Base-by-base conservation (phyloP, 2,113 vertebrate species). In the Monarcha castaneiventris region DNA sequence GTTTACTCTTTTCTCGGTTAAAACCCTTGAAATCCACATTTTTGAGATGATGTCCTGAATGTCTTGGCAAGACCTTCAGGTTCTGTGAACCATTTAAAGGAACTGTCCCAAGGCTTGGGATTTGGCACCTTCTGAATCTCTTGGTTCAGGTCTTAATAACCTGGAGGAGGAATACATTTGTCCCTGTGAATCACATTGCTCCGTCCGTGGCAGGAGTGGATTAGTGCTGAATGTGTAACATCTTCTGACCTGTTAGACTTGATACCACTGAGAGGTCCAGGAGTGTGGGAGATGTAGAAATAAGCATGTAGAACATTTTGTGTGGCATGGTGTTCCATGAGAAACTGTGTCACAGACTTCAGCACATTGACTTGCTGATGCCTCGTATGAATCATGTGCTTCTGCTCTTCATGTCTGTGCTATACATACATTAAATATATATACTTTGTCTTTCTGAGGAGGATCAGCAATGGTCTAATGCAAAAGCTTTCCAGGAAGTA, bases 381-480 rank as follows among this genome's bases (percentile, higher is more conserved):
- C 71, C 66, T 94, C 5, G 6, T 77, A 16, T 94, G 92, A 96
- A 56, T 95, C 66, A 68, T 75, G 51, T 87, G 66, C 61, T 95
- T 94, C 71, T 85, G 51, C 72, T 89, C 35, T 87, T 80, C 94
- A 2, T 92, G 55, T 95, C 82, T 92, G 90, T 61, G 93, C 73
- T 41, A 16, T 56, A 35, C 35, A 35, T 63, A 51, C 48, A 66
- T 80, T 83, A 61, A 68, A 62, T 58, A 51, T 16, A 39, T 44
- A n/a, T n/a, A 66, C 11, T 23, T 81, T 76, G 69, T 64, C 51
- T 96, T 97, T 94, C 35, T 64, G 72, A 87, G 72, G 66, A 93
- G 82, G 96, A 74, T 30, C 68, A 22, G 32, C 35, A 25, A 51
- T 63, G 61, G 48, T 75, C 49, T 56, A 81, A 94, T 44, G 56